Conservation (phyloP, 2,113 vertebrate species). For the Halcyon malimbica region DNA sequence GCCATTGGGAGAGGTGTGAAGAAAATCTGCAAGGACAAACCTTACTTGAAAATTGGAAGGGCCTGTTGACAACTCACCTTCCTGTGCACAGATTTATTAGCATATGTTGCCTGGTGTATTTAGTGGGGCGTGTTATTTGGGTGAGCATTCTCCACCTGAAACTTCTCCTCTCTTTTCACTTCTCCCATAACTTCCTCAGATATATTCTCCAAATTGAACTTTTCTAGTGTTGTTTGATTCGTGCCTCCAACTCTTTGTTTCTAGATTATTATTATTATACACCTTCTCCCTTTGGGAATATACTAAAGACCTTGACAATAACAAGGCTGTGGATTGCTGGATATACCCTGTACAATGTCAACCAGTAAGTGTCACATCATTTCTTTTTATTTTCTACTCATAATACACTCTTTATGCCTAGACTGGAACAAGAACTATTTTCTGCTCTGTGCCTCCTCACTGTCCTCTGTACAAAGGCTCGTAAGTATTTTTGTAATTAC, state of each 20-base stretch:
- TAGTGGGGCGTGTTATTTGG: not conserved
- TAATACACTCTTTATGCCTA: not conserved
- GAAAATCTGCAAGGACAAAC: conserved; percentile 48
- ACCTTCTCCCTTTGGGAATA: not conserved
- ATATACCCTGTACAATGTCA: not conserved
- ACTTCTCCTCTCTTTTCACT: not conserved
- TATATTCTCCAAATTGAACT: not conserved
- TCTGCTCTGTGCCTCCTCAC: not conserved
- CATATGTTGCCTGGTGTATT: not conserved
- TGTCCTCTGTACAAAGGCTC: not conserved
- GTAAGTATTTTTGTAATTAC: not conserved
- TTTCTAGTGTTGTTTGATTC: not conserved
- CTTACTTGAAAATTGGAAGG: conserved; percentile 3
- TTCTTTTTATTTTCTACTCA: not conserved
- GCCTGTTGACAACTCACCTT: conserved; percentile 17
- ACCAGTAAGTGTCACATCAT: not conserved
- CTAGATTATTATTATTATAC: not conserved
- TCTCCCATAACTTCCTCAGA: not conserved
- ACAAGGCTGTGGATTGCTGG: not conserved
- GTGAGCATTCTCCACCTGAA: not conserved
- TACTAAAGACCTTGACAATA: not conserved
- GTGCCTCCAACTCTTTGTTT: not conserved
- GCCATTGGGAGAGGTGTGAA: conserved; percentile 37
- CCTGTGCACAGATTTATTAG: conserved; percentile 4
- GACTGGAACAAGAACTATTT: not conserved